phyloP scores from a whole-genome alignment of 92 coral and sea anemone genomes.

The Epizoanthus fatuus region DNA sequence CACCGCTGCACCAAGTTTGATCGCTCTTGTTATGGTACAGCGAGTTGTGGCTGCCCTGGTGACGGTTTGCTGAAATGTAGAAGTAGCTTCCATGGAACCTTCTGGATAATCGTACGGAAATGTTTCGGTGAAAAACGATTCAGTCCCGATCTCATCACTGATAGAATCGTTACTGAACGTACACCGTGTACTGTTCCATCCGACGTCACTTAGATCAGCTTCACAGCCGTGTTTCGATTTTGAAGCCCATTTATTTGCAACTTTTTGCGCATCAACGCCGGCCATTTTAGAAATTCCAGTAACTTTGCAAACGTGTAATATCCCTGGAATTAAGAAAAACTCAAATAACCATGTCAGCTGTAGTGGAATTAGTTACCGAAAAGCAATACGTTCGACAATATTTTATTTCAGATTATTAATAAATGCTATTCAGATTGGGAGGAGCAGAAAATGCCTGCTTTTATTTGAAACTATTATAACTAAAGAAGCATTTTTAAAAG shows the following conservation, averaged over 20 bases:
- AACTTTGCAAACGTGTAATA: no score
- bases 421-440: no score
- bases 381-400: no score
- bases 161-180: not conserved
- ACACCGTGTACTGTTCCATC: not conserved
- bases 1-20: not conserved
- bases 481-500: no score
- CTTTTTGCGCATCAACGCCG: not conserved
- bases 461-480: no score
- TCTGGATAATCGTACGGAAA: conserved; percentile 10
- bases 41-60: conserved; percentile 1
- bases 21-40: not conserved
- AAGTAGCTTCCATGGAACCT: conserved; percentile 9
- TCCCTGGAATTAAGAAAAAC: no score
- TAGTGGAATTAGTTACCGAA: no score
- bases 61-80: conserved; percentile 12
- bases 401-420: no score
- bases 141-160: conserved; percentile 1
- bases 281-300: not conserved
- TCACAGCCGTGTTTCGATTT: not conserved
- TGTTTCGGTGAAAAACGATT: not conserved
- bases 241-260: conserved; percentile 17
- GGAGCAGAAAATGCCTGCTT: no score
- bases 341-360: no score
- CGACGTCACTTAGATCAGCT: not conserved